Base-by-base conservation (phyloP, 2,888 invertebrate genomes). In the Dugesia japonica region DNA sequence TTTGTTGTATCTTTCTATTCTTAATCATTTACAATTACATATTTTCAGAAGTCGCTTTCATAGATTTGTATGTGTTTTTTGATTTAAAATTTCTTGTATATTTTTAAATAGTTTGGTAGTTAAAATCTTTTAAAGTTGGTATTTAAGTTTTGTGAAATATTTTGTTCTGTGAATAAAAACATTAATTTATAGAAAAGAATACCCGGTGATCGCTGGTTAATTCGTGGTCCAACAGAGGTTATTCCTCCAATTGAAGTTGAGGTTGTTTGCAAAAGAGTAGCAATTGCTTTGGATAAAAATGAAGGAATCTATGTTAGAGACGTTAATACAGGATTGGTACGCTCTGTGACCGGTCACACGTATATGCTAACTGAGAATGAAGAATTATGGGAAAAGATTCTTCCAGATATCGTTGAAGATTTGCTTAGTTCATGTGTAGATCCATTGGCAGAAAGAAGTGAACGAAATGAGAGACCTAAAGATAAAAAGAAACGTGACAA, bases 131-230 rank as follows among this genome's bases (percentile, higher is more conserved):
- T n/a, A n/a, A n/a, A n/a, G n/a, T n/a, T n/a, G n/a, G n/a, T n/a
- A n/a, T n/a, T n/a, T n/a, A n/a, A n/a, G n/a, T n/a, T n/a, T n/a
- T n/a, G n/a, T n/a, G n/a, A n/a, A n/a, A n/a, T n/a, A n/a, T n/a
- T n/a, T n/a, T n/a, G n/a, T n/a, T n/a, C n/a, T n/a, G n/a, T n/a
- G n/a, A n/a, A n/a, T n/a, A n/a, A n/a, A n/a, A n/a, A n/a, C n/a
- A n/a, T n/a, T n/a, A n/a, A n/a, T n/a, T n/a, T n/a, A n/a, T 56
- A 56, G 20, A 77, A 81, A n/a, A 81, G 85, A 1, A 80, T 81
- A 71, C 86, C 86, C n/a, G 86, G 86, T 28, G 86, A 86, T 79
- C 79, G 82, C 26, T 86, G 86, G 86, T 85, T 86, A 84, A 85
- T 86, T 79, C 81, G 85, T 26, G 86, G 86, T n/a, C 86, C 86